Evolutionary conservation across 2,888 invertebrate species (phyloP), one percentile per base, ranked within the genome.

Genomic region (Dicranocentrus wangi): DNA sequence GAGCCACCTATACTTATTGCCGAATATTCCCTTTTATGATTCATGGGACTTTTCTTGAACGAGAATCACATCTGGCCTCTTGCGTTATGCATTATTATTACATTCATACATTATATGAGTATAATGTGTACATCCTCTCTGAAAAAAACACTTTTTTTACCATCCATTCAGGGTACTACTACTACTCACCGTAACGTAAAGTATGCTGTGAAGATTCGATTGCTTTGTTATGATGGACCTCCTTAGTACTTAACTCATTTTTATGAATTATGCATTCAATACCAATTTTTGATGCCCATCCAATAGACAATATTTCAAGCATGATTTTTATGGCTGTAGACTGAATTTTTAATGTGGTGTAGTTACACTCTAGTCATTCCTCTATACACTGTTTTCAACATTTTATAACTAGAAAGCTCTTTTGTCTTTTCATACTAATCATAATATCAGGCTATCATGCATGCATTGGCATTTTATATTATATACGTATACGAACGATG

Each of bases 271-370:
- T 81, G 81, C 70, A 81, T 81, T 81, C 81, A 81, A 75, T 81
- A 75, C 70, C 70, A 75, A 81, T 81, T 81, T 81, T 75, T 75
- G 81, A 81, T 81, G 81, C 81, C 58, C 81, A 65, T 70, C 75
- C 81, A 81, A 81, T 81, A 81, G 75, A 81, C 81, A 75, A 81
- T 81, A 81, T 81, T 81, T 81, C 81, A 81, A 81, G 47, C 75
- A 75, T 81, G 81, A 81, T 81, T 81, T 81, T 81, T 81, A 81
- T 81, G 81, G 81, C 81, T 70, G 75, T 75, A 65, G 65, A 81
- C 81, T 75, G 81, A 75, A 81, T 75, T 81, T 75, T 55, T 81
- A 75, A 81, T 81, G 70, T 70, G 69, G 53, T 21, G 53, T 53
- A 53, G 3, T n/a, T 5, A n/a, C 10, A n/a, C 47, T 47, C 47